Conservation (phyloP, 2,797 vertebrate genomes). For the Danio albolineatus region DNA sequence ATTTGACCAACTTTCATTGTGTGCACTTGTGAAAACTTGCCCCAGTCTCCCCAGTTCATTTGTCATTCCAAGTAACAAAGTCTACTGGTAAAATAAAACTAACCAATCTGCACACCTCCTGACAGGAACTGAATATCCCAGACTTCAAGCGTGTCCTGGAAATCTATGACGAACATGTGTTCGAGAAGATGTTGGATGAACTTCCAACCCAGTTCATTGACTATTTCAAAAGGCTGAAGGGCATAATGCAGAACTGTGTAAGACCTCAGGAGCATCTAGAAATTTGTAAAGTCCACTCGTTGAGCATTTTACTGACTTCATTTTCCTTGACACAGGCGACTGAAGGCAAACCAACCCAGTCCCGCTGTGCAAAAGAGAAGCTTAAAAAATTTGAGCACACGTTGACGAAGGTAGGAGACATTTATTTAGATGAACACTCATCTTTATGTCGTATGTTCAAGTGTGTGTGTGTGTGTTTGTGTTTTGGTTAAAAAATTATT, state of each 20-base stretch:
- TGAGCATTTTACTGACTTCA: not conserved
- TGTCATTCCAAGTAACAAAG: not conserved
- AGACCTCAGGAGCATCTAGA: conserved; percentile 26
- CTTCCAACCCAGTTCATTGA: conserved; percentile 10
- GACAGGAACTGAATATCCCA: conserved; percentile 37
- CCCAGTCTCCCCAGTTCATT: not conserved
- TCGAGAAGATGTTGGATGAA: conserved; percentile 47
- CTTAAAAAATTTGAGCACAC: conserved; percentile 46
- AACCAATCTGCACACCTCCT: not conserved
- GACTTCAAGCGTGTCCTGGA: conserved; percentile 57
- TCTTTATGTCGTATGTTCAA: not conserved
- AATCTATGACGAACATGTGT: conserved; percentile 60
- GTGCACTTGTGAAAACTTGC: not conserved
- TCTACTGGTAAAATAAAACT: not conserved
- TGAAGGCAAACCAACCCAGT: conserved; percentile 20
- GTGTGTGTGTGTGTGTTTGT: too few relatives aligned
- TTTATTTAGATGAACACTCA: not conserved
- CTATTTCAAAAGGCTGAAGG: conserved; percentile 42
- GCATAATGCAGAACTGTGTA: conserved; percentile 54
- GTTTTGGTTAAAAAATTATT: too few relatives aligned
- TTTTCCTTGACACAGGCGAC: conserved; percentile 27
- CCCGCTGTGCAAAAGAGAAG: conserved; percentile 25
- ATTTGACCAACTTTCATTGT: too few relatives aligned
- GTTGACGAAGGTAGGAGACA: conserved; percentile 52
- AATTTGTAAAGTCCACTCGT: not conserved